A percentile compares a stretch with the other conserved stretches of the same genome.
These are phyloP conservation scores for Cyrtodaria siliqua DNA, from an alignment of 2,888 invertebrate genomes.

Conservation along the genomic window DNA sequence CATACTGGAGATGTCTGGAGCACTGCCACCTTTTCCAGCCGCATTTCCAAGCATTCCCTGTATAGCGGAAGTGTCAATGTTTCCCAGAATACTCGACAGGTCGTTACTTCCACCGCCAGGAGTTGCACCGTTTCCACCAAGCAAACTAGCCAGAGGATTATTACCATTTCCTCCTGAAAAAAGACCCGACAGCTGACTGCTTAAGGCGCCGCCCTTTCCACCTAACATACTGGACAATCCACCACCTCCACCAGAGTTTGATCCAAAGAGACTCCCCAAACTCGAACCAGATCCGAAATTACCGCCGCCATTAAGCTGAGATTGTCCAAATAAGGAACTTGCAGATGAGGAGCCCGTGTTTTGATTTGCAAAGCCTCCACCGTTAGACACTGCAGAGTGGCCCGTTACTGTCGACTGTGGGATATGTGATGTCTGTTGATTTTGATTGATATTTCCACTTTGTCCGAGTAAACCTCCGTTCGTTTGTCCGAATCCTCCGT, in stretches of 20 bases:
- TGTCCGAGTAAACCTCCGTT: constrained; percentile 15
- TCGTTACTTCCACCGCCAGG: constrained; percentile 12
- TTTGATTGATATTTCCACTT: not conserved
- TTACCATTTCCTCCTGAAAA: constrained; percentile 14
- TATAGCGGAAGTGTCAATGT: constrained; percentile 33
- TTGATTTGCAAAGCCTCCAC: too few relatives aligned
- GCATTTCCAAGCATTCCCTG: constrained; percentile 16
- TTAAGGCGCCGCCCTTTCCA: constrained; percentile 2
- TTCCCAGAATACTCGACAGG: constrained; percentile 24
- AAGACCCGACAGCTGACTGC: constrained; percentile 6
- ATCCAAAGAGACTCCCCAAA: constrained; percentile 21
- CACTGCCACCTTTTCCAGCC: constrained; percentile 20
- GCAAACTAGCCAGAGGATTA: constrained; percentile 26
- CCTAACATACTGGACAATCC: not conserved
- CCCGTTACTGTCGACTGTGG: too few relatives aligned
- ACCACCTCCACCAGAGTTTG: constrained; percentile 9
- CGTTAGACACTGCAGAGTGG: too few relatives aligned
- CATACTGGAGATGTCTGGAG: constrained; percentile 27
- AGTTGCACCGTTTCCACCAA: constrained; percentile 38
- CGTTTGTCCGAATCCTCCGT: too few relatives aligned
- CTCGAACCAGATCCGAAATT: constrained; percentile 5
- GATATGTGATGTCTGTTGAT: not conserved
- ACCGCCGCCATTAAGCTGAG: constrained; percentile 3
- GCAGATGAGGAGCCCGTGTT: too few relatives aligned
- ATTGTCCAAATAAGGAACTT: not conserved